phyloP scores from a whole-genome alignment of 2,888 invertebrate species.

The Andrena hattorfiana region DNA sequence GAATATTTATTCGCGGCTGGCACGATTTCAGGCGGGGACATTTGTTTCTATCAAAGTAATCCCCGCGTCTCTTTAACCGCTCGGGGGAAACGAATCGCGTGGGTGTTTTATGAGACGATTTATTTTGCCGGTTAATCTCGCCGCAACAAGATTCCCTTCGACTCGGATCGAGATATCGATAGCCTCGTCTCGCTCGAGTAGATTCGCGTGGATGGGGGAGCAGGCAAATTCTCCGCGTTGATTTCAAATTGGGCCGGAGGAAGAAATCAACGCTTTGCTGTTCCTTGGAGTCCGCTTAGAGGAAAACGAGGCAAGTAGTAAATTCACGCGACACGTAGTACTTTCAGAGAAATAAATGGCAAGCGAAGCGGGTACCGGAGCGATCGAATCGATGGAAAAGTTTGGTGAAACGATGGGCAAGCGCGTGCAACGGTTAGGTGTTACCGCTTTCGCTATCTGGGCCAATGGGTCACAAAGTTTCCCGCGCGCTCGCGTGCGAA shows the following conservation, averaged over 20 bases:
- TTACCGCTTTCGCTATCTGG: constrained; percentile 74
- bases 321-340: too few relatives aligned
- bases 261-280: too few relatives aligned
- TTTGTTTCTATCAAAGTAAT: constrained; percentile 14
- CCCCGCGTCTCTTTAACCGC: constrained; percentile 3
- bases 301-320: too few relatives aligned
- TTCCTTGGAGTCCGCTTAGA: too few relatives aligned
- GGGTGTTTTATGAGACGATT: neutral
- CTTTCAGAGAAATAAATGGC: too few relatives aligned
- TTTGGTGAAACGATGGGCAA: constrained; percentile 6
- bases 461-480: constrained; percentile 83
- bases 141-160: neutral
- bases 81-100: constrained; percentile 1
- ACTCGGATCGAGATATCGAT: neutral
- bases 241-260: too few relatives aligned
- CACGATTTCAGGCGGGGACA: neutral
- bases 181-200: neutral
- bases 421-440: constrained; percentile 21
- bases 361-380: neutral
- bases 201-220: too few relatives aligned
- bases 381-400: neutral
- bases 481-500: constrained; percentile 71
- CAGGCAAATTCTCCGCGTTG: too few relatives aligned
- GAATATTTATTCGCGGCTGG: constrained; percentile 1
- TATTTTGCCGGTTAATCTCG: constrained; percentile 2